Base-by-base conservation (phyloP, 2,888 invertebrate species). In the Balanococcus diminutus region DNA sequence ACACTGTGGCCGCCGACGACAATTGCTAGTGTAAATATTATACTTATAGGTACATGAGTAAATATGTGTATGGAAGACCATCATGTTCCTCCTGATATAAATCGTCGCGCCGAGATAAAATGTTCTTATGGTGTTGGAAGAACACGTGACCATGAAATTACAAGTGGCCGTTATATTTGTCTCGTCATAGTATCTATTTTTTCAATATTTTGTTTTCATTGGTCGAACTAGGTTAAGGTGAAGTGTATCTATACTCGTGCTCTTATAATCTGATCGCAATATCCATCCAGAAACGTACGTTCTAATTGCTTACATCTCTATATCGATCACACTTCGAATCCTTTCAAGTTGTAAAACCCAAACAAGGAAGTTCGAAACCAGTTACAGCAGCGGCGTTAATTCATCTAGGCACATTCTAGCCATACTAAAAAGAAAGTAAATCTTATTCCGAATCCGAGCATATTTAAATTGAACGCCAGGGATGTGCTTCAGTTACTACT, bases 61-160 rank as follows among this genome's bases (percentile, higher is more conserved):
- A 67, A 67, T 67, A 67, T n/a, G n/a, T n/a, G n/a, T n/a, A n/a
- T 67, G 61, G 61, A 67, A 22, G 61, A 67, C 51, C 51, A 19
- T 19, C n/a, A 51, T n/a, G n/a, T n/a, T n/a, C n/a, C 46, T 4
- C 2, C 16, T 51, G 19, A 9, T n/a, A 51, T 11, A 14, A 28
- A 75, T 75, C 61, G 61, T 67, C 61, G 19, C n/a, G 51, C 19
- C 32, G 5, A 75, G 75, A 75, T 75, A 75, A n/a, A 75, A 75
- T 36, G 75, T 75, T 75, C n/a, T n/a, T n/a, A n/a, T n/a, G n/a
- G n/a, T n/a, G n/a, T n/a, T n/a, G 11, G 75, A 51, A 19, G 28
- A 75, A 75, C 75, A 36, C 75, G 75, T 75, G 75, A 75, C 75
- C 75, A 75, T 75, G 75, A 75, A 75, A 75, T 75, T 75, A n/a